These are phyloP conservation scores for Seladonia tumulorum DNA, from an alignment of 2,888 invertebrate genomes.

Conservation along the genomic window DNA sequence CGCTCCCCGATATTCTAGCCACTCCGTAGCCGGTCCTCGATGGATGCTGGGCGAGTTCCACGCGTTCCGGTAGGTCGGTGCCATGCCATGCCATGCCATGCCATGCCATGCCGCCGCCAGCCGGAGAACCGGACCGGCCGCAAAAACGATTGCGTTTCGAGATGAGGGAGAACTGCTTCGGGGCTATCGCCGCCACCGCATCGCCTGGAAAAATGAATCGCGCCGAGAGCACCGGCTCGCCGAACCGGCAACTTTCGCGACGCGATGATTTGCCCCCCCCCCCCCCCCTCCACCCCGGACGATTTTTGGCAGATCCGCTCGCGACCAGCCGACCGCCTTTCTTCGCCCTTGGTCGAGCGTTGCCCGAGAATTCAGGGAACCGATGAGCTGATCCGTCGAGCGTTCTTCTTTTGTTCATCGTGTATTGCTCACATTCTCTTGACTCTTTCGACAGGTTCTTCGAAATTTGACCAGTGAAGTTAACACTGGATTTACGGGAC, in stretches of 20 bases:
- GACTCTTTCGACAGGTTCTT: too few relatives aligned
- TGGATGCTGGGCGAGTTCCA: constrained; percentile 68
- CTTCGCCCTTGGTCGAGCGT: not conserved
- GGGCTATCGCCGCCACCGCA: not conserved
- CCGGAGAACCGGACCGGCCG: constrained; percentile 70
- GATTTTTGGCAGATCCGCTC: constrained; percentile 15
- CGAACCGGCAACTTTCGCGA: not conserved
- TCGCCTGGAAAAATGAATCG: constrained; percentile 50
- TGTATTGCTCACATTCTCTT: too few relatives aligned
- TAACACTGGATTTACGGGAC: too few relatives aligned
- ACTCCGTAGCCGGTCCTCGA: constrained; percentile 58
- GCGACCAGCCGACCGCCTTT: not conserved
- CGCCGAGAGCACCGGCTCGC: not conserved
- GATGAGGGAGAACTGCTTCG: constrained; percentile 51
- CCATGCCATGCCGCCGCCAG: constrained; percentile 32
- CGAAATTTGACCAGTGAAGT: too few relatives aligned
- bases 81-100: not conserved
- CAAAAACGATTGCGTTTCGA: constrained; percentile 72
- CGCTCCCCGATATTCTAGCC: constrained; percentile 55
- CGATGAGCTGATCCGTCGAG: not conserved
- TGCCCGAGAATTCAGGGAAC: constrained; percentile 1
- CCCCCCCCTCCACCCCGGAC: not conserved
- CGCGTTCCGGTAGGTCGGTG: constrained; percentile 74
- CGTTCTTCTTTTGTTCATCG: not conserved
- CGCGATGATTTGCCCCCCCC: not conserved